Base-by-base conservation (phyloP, 2,797 vertebrate genomes). In the Urosaurus nigricauda region DNA sequence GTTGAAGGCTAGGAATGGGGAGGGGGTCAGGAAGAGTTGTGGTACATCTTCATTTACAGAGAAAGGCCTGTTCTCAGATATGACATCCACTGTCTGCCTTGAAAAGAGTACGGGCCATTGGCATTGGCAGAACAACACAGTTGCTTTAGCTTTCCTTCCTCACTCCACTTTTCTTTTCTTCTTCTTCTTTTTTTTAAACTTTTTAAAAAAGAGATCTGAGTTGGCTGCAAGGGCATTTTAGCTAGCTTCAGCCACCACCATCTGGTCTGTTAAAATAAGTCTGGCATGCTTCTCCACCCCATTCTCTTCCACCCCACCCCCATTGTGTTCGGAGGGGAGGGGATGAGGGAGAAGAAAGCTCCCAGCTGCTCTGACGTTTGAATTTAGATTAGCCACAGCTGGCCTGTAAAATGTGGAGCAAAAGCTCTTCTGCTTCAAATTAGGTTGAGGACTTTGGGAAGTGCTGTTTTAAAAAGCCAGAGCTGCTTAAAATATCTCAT, bases 281-380 rank as follows among this genome's bases (percentile, higher is more conserved):
- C 92, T 94, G 93, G 93, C 88, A 14, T 92, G 79, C 86, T 60
- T 80, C 81, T 91, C 93, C 86, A 68, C 84, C 60, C 84, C 63
- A 68, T 86, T 84, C 71, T 53, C 58, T 70, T 53, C 60, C 63
- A 60, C 77, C 68, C n/a, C 58, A 65, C 89, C 73, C 80, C 75
- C 92, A 65, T 86, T 85, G 6, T 78, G 88, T 89, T 84, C 24
- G 2, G 21, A 60, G 26, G 78, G 87, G 89, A 53, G 8, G 40
- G 58, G 75, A 60, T 40, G 70, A 74, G 11, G 84, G 68, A 88
- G 78, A 84, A 91, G 91, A 94, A 91, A 94, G 92, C 93, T 94
- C 94, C 94, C 95, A 94, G 95, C 95, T 95, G 95, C 95, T 95
- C 94, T 95, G 95, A 94, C 93, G 94, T 94, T 94, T 32, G 92